Evolutionary conservation across 1,140 invertebrate species (phyloP).

Genomic region (Drosophila trapezifrons): DNA sequence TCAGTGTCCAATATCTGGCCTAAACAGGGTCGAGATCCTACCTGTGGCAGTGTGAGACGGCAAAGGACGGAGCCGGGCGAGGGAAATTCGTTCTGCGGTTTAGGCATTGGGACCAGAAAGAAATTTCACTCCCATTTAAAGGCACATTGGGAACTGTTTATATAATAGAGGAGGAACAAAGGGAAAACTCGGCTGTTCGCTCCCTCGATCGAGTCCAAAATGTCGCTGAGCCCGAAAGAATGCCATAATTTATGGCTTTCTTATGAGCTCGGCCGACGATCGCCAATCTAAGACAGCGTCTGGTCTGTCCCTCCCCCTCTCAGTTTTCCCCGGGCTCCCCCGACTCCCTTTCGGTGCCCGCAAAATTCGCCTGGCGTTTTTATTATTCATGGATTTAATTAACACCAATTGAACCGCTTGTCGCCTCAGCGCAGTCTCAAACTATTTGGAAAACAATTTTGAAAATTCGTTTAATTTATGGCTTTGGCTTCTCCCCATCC

Average conservation of each 20-base stretch:
- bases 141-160: constrained; percentile 67
- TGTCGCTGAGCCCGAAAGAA: constrained; percentile 67
- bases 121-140: constrained; percentile 70
- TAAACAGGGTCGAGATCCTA: constrained; percentile 23
- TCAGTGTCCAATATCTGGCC: constrained; percentile 18
- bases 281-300: constrained; percentile 63
- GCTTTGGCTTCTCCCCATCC: constrained; percentile 16
- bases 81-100: constrained; percentile 80
- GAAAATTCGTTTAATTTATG: constrained; percentile 72
- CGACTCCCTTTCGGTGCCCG: constrained; percentile 35
- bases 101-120: constrained; percentile 54
- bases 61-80: constrained; percentile 2
- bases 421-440: constrained; percentile 57
- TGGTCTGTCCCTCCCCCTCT: constrained; percentile 29
- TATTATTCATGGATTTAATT: constrained; percentile 84
- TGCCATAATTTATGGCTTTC: constrained; percentile 82
- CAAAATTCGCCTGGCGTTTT: constrained; percentile 68
- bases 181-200: constrained; percentile 41
- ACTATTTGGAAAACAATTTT: constrained; percentile 73
- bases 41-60: constrained; percentile 41
- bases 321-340: background rate
- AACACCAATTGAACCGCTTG: constrained; percentile 84
- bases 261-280: constrained; percentile 60
- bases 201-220: constrained; percentile 57
- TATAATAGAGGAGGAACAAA: constrained; percentile 49